Conservation (phyloP, 2,113 vertebrate species). For the Cygnus atratus region DNA sequence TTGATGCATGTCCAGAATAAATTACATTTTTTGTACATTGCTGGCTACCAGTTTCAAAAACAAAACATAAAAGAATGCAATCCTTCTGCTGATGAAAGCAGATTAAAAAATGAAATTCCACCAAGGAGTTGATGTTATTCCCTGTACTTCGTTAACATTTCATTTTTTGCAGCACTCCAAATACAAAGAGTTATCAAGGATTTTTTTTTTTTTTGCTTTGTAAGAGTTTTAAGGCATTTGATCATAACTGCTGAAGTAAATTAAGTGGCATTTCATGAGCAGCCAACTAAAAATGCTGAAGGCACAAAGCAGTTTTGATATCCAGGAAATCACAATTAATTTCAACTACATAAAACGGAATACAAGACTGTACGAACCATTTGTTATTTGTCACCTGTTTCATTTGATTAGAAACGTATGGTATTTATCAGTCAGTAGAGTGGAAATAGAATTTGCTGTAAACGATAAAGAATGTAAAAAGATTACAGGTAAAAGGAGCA, state of each 20-base stretch:
- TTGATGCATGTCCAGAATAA: neutral
- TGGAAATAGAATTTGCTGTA: constrained; percentile 34
- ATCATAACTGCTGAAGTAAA: constrained; percentile 61
- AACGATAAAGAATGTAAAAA: constrained; percentile 7
- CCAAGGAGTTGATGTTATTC: neutral
- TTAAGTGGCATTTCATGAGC: constrained; percentile 54
- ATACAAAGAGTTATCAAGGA: constrained; percentile 4
- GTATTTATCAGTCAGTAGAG: constrained; percentile 47
- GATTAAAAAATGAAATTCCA: constrained; percentile 8
- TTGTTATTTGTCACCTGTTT: constrained; percentile 60
- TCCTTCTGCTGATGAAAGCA: constrained; percentile 12
- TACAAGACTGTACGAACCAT: neutral
- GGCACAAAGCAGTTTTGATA: constrained; percentile 54
- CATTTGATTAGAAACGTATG: constrained; percentile 28
- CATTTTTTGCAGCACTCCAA: constrained; percentile 26
- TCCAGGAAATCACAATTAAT: constrained; percentile 55
- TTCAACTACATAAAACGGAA: constrained; percentile 3
- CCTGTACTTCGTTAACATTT: constrained; percentile 47
- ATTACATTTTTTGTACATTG: neutral
- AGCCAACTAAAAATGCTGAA: constrained; percentile 47
- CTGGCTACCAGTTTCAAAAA: neutral
- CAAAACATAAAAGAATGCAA: neutral
- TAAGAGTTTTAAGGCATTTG: constrained; percentile 43
- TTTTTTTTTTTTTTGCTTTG: neutral
- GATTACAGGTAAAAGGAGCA: neutral